Evolutionary conservation across 2,113 vertebrate genomes (phyloP).

Genomic region (Vimba vimba): DNA sequence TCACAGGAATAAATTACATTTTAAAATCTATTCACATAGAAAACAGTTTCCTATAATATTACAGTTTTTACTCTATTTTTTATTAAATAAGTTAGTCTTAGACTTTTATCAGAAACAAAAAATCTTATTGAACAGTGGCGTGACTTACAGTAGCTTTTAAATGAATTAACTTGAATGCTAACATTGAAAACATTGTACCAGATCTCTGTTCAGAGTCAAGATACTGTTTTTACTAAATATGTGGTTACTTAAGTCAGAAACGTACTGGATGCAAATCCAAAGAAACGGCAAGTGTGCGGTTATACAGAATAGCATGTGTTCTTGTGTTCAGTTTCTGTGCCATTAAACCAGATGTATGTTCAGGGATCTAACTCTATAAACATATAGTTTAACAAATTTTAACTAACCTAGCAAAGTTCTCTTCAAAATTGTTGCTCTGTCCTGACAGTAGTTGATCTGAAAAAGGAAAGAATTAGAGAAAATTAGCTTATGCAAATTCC

Average conservation of each 20-base stretch:
- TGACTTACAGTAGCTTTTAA: not conserved
- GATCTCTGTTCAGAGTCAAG: not conserved
- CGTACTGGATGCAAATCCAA: not conserved
- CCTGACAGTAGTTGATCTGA: not conserved
- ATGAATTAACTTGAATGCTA: not conserved
- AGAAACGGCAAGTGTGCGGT: not conserved
- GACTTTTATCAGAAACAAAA: too few relatives aligned
- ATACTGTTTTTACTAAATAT: not conserved
- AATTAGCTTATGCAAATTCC: not conserved
- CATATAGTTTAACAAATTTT: not conserved
- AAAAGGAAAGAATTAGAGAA: not conserved
- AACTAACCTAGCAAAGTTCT: not conserved
- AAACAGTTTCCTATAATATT: too few relatives aligned
- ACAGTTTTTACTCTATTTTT: too few relatives aligned
- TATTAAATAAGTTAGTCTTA: too few relatives aligned
- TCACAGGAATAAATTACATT: too few relatives aligned
- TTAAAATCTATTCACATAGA: too few relatives aligned
- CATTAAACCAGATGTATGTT: not conserved
- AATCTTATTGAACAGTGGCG: too few relatives aligned
- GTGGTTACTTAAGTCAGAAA: not conserved
- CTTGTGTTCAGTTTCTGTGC: not conserved
- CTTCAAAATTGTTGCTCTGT: not conserved
- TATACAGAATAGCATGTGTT: not conserved
- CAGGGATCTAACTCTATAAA: not conserved
- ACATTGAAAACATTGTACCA: not conserved